Conservation (phyloP, 2,888 invertebrate genomes). For the Steromphala cineraria region DNA sequence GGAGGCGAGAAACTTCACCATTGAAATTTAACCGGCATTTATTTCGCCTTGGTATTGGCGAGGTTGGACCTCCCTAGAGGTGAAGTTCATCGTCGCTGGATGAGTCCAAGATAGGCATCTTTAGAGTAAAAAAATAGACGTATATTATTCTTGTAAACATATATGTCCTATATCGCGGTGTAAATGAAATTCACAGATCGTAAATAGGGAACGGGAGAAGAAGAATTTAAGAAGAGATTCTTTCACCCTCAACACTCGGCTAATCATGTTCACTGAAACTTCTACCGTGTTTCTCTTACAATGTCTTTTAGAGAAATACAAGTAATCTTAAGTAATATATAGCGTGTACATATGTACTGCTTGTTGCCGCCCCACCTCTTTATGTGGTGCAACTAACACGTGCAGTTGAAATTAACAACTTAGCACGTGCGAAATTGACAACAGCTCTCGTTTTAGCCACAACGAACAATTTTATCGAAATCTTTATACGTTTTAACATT, state of each 20-base stretch:
- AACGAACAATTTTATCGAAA: no score
- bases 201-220: background rate
- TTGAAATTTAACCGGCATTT: slow-evolving; percentile 3
- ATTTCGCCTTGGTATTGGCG: background rate
- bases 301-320: slow-evolving; percentile 1
- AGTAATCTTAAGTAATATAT: background rate
- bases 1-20: background rate
- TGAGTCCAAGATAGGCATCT: no score
- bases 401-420: background rate
- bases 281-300: slow-evolving; percentile 4
- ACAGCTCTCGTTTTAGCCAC: no score
- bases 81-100: no score
- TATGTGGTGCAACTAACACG: background rate
- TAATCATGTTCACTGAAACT: background rate
- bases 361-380: background rate
- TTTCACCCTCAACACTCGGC: background rate
- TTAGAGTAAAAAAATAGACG: background rate
- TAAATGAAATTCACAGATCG: background rate
- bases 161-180: background rate
- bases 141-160: slow-evolving; percentile 10
- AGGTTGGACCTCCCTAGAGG: background rate
- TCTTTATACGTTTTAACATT: no score
- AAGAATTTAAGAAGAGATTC: background rate
- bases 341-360: background rate
- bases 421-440: background rate